A percentile compares a stretch with the other conserved stretches of the same genome.
phyloP scores from a whole-genome alignment of 2,113 vertebrate genomes.

The Eclectus roratus region DNA sequence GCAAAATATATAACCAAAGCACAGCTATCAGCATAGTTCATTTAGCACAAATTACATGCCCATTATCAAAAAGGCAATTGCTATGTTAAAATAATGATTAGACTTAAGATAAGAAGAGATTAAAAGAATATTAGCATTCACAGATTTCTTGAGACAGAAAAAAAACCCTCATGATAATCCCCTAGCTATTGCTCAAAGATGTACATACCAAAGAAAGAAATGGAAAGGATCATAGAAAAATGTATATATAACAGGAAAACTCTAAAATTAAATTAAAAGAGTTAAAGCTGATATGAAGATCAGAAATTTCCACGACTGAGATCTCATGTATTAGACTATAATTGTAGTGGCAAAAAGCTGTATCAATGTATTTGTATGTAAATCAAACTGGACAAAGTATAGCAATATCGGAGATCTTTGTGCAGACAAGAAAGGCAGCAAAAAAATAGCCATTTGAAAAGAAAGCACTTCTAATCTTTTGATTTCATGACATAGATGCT shows the following conservation, averaged over 20 bases:
- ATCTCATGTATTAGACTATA: not conserved
- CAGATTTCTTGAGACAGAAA: not conserved
- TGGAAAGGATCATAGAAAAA: not conserved
- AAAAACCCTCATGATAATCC: not conserved
- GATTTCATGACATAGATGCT: not conserved
- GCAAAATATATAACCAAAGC: not conserved
- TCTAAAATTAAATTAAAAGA: not conserved
- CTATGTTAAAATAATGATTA: not conserved
- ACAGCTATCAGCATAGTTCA: not conserved
- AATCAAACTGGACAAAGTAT: not conserved
- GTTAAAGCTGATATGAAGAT: not conserved
- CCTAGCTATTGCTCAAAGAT: not conserved
- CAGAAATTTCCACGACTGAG: not conserved
- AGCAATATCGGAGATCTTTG: not conserved
- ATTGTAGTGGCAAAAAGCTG: not conserved
- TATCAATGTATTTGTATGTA: not conserved
- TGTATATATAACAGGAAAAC: not conserved
- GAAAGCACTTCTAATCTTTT: not conserved
- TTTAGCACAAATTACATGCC: not conserved
- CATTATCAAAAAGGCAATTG: not conserved
- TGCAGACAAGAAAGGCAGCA: not conserved
- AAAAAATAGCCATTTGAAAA: not conserved
- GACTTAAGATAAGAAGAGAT: not conserved
- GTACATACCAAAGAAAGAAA: not conserved
- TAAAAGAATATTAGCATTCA: not conserved